phyloP scores from a whole-genome alignment of 2,888 invertebrate genomes.

The Drosophila neonasuta region DNA sequence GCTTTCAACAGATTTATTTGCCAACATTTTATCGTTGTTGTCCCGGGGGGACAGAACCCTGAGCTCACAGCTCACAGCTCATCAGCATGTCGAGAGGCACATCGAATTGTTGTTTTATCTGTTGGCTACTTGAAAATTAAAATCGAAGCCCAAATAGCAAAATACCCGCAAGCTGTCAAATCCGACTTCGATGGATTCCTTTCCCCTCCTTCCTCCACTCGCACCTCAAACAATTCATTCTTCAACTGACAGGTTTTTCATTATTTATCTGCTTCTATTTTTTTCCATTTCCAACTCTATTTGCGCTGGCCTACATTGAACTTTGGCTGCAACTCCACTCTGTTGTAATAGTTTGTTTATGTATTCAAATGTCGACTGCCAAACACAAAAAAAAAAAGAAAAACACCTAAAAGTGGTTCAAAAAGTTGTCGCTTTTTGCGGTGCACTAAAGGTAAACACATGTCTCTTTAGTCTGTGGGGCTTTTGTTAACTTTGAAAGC shows the following conservation, averaged over 20 bases:
- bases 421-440: constrained; percentile 29
- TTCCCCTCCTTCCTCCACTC: neutral
- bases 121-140: constrained; percentile 22
- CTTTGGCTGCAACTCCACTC: constrained; percentile 24
- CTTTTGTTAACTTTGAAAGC: constrained; percentile 30
- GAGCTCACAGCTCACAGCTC: constrained; percentile 3
- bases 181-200: constrained; percentile 3
- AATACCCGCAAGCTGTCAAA: constrained; percentile 14
- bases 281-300: constrained; percentile 19
- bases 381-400: constrained; percentile 5
- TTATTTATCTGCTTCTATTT: constrained; percentile 1
- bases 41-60: neutral
- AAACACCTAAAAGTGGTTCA: constrained; percentile 24
- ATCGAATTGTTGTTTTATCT: constrained; percentile 26
- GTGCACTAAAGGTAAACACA: constrained; percentile 39
- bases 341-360: constrained; percentile 32
- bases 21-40: neutral
- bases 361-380: constrained; percentile 39
- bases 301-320: constrained; percentile 44
- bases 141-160: constrained; percentile 20
- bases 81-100: constrained; percentile 44
- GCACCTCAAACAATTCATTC: constrained; percentile 9
- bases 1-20: constrained; percentile 19
- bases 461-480: constrained; percentile 15
- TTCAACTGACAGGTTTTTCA: constrained; percentile 10